Base-by-base conservation (phyloP, 2,888 invertebrate species). In the Ephialtes manifestator region DNA sequence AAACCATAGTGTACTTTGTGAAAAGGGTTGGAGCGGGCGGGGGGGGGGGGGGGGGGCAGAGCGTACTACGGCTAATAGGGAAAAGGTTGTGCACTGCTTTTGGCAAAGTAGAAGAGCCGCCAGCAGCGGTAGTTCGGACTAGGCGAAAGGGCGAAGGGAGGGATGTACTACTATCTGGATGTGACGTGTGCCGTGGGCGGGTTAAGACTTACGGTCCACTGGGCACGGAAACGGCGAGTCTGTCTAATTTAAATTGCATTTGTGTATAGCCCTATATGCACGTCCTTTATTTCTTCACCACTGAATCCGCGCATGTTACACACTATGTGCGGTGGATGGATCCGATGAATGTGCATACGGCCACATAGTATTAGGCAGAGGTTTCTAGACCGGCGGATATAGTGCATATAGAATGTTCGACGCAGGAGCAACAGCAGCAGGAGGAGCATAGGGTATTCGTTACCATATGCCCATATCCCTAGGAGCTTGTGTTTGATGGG, bases 231-330 rank as follows among this genome's bases (percentile, higher is more conserved):
- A 85, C 86, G 83, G 78, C 84, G 81, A 82, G 87, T 86, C 85
- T 87, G 87, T 89, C 89, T 90, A 90, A 91, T 91, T 91, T 91
- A 89, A 91, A 91, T 90, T 91, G 89, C 90, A 91, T 89, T 88
- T 87, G 87, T 83, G 78, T 76, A 79, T 76, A 79, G 63, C 74
- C 76, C 53, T 83, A 81, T 70, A 72, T 85, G 75, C 87, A 76
- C 79, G 72, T 24, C 65, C 71, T 48, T 48, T 76, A 65, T 70
- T 39, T 31, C 15, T 39, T 53, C 68, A 48, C 48, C 68, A 43
- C 46, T 28, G 46, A 48, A 24, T 68, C 68, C 46, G 28, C 15
- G 48, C 68, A 58, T 58, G 48, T 48, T n/a, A n/a, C n/a, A 48
- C 13, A 15, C 8, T 43, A 7, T n/a, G 28, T 46, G 46, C 68